Evolutionary conservation across 30 jellyfish, hydroid and myxozoan species (phyloP).

Genomic region (Hydractinia echinata): DNA sequence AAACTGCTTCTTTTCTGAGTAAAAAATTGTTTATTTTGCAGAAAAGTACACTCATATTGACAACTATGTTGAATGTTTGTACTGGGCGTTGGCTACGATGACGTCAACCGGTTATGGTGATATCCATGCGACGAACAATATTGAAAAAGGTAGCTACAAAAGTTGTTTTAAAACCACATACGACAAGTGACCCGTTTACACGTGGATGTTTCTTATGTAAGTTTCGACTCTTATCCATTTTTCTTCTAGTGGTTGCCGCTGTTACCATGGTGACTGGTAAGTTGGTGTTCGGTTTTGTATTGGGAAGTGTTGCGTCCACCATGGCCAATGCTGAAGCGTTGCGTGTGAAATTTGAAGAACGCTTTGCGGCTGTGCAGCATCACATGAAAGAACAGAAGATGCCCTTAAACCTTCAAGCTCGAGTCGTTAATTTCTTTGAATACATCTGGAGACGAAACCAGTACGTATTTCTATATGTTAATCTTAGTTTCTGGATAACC

Average conservation of each 20-base stretch:
- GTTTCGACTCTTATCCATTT: background rate
- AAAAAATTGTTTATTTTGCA: background rate
- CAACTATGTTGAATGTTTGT: conserved; percentile 49
- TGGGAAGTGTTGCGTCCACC: conserved; percentile 69
- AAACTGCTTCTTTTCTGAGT: background rate
- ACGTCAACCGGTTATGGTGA: conserved; percentile 97
- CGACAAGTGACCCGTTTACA: too few relatives aligned
- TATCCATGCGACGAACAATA: conserved; percentile 59
- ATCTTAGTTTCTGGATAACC: background rate
- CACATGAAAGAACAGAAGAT: conserved; percentile 53
- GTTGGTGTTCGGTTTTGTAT: conserved; percentile 58
- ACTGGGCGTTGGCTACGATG: conserved; percentile 93
- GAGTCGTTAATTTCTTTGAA: conserved; percentile 56
- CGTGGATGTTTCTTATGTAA: background rate
- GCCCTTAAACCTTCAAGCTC: conserved; percentile 40
- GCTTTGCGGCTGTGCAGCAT: conserved; percentile 56
- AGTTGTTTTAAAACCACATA: too few relatives aligned
- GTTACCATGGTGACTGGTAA: conserved; percentile 50
- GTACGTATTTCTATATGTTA: conserved; percentile 16
- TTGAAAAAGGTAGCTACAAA: conserved; percentile 54
- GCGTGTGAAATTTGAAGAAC: conserved; percentile 66
- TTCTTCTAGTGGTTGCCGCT: conserved; percentile 30
- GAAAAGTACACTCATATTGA: background rate
- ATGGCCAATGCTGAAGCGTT: conserved; percentile 58
- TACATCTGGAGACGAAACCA: conserved; percentile 51